Evolutionary conservation across 2,888 invertebrate species (phyloP).

Genomic region (Ceratothoa steindachneri): DNA sequence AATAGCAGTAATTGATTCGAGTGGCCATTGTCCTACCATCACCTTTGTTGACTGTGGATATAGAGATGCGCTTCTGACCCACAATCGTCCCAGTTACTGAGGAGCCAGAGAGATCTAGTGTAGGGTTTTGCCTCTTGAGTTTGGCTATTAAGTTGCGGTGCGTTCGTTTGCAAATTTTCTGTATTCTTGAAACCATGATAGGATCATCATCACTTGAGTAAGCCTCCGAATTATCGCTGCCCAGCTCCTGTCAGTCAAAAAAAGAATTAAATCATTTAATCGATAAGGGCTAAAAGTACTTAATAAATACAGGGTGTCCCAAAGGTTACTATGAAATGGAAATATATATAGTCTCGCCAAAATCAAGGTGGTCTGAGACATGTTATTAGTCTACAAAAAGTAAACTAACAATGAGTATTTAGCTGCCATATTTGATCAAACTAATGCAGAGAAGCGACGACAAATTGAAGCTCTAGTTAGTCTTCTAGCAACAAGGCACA

Average conservation of each 20-base stretch:
- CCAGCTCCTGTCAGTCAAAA: neutral
- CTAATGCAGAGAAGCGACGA: too few species aligned
- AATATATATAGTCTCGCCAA: too few species aligned
- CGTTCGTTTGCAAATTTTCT: neutral
- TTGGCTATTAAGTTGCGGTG: neutral
- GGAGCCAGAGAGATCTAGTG: neutral
- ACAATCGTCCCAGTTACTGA: too few species aligned
- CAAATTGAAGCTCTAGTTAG: too few species aligned
- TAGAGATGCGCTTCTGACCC: neutral
- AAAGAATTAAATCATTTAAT: neutral
- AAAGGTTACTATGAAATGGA: too few species aligned
- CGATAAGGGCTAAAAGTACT: too few species aligned
- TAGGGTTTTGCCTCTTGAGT: neutral
- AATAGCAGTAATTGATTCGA: neutral
- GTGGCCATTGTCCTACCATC: neutral
- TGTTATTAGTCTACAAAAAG: too few species aligned
- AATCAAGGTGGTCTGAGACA: too few species aligned
- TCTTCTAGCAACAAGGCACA: too few species aligned
- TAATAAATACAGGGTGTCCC: too few species aligned
- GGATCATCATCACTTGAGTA: conserved; percentile 2
- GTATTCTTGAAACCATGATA: neutral
- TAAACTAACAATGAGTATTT: too few species aligned
- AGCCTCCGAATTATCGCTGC: neutral
- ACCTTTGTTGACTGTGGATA: neutral
- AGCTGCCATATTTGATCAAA: too few species aligned